Conservation (phyloP, 2,113 vertebrate genomes). For the Gambusia holbrooki region DNA sequence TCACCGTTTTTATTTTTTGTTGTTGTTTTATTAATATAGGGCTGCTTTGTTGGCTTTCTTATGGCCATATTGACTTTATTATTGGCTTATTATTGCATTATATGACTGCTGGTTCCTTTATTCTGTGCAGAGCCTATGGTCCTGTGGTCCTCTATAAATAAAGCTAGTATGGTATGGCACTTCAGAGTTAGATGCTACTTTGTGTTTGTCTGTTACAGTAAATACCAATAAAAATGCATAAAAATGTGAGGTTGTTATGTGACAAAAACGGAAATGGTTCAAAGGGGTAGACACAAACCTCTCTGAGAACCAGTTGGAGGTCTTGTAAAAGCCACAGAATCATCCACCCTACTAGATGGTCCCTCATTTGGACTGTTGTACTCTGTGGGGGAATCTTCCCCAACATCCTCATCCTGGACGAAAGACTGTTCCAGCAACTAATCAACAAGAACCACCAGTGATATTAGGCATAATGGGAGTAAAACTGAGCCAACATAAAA, state of each 20-base stretch:
- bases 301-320: conserved; percentile 43
- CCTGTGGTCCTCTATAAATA: no score
- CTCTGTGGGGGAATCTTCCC: conserved; percentile 36
- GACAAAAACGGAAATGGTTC: neutral
- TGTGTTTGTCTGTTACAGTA: neutral
- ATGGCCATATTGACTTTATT: no score
- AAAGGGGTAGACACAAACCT: conserved; percentile 48
- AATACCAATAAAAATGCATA: no score
- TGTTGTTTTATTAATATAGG: no score
- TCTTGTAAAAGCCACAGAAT: conserved; percentile 29
- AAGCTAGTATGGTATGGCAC: no score
- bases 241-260: neutral
- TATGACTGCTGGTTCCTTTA: no score
- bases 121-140: no score
- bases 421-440: conserved; percentile 68
- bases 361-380: conserved; percentile 32
- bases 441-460: neutral
- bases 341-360: conserved; percentile 10
- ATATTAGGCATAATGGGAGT: neutral
- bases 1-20: no score
- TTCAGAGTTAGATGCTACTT: neutral
- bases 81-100: no score
- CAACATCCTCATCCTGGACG: conserved; percentile 47
- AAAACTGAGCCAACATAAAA: neutral
- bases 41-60: no score